Evolutionary conservation across 1,140 invertebrate species (phyloP).

Genomic region (Hesperophylax magnus): DNA sequence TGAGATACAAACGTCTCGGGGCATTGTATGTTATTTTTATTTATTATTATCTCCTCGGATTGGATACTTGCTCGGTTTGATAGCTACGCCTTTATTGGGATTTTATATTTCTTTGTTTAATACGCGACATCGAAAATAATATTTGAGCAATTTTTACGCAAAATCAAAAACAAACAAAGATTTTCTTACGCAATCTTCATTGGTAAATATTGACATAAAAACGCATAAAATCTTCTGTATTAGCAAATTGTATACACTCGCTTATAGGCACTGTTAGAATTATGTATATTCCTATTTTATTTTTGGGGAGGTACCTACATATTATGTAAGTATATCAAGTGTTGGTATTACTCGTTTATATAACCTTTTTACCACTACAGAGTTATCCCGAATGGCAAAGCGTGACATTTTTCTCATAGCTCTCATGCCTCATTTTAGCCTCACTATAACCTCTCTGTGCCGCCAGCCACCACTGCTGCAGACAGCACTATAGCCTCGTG

Average conservation of each 20-base stretch:
- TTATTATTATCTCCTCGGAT: constrained; percentile 4
- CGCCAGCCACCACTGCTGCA: background rate
- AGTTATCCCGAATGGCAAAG: background rate
- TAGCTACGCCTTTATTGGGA: too few species aligned
- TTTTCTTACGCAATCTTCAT: background rate
- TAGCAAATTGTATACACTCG: too few species aligned
- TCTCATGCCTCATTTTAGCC: too few species aligned
- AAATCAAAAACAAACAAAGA: background rate
- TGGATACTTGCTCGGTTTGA: background rate
- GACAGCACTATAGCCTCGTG: background rate
- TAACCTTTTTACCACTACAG: too few species aligned
- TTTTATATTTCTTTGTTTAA: background rate
- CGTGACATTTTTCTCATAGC: background rate
- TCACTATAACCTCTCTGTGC: background rate
- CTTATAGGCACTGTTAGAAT: too few species aligned
- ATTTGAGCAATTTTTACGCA: background rate
- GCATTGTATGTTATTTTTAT: background rate
- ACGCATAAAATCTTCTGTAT: too few species aligned
- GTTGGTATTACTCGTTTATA: too few species aligned
- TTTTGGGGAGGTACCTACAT: too few species aligned
- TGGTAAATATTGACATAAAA: too few species aligned
- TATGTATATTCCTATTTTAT: too few species aligned
- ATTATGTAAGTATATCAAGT: too few species aligned
- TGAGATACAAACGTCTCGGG: constrained; percentile 12
- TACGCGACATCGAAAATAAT: background rate